Evolutionary conservation across 2,888 invertebrate genomes (phyloP), one percentile per base, ranked within the genome.

Genomic region (Drosophila limbata): DNA sequence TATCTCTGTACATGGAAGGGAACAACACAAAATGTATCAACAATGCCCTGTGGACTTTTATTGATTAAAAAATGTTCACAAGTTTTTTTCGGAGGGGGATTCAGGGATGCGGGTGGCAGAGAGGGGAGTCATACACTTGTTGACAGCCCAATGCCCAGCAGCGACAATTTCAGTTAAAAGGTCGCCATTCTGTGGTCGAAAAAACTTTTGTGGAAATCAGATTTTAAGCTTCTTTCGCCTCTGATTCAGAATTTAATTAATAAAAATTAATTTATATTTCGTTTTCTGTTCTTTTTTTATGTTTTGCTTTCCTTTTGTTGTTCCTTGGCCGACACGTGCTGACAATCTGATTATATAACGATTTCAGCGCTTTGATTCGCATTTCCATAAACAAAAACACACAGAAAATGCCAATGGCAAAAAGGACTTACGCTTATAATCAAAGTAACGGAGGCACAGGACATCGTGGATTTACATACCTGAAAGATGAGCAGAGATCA

Each of bases 61-160:
- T 84, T 84, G 88, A 84, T 88, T 84, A 88, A 88, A 84, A 84
- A 85, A 73, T 64, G 5, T 56, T 66, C 62, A 67, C 69, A 73
- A 66, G 37, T 66, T 19, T 31, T n/a, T 33, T 37, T 28, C 35
- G 35, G 37, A 31, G 52, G 51, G 42, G 19, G 19, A 4, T 44
- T 17, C 17, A 50, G 50, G 47, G 0, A n/a, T 11, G 11, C 44
- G 42, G 17, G 42, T 19, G 31, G 37, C 8, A 40, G 9, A 28
- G 47, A 21, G 6, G 25, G 13, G 11, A 33, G 8, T 28, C 63
- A 60, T 66, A 55, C 66, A 87, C 88, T 84, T 88, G 84, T 84
- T 84, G 84, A 88, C 85, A 82, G 78, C 57, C 64, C 25, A 21
- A 25, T 35, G 71, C 67, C 74, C 71, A 9, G 19, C 11, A 79